Percentiles rank a stretch among this genome's conserved stretches.
Evolutionary conservation across 2,888 invertebrate species (phyloP).

Genomic region (Ichneumon xanthorius): DNA sequence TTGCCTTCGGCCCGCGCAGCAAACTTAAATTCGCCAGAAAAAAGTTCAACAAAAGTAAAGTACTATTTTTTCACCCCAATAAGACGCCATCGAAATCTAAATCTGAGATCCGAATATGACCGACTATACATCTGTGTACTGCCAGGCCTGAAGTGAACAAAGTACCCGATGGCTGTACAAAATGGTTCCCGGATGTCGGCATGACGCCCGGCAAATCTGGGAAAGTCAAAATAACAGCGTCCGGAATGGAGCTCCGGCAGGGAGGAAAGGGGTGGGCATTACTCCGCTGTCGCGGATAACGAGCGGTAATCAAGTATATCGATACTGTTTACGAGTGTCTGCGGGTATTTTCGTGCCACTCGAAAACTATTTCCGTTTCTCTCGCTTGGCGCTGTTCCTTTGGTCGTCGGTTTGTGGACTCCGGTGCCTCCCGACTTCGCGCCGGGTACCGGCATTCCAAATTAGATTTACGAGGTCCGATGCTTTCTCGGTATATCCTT

Average conservation of each 20-base stretch:
- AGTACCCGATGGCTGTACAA: neutral
- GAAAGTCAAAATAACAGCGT: conserved; percentile 61
- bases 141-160: neutral
- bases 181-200: conserved; percentile 38
- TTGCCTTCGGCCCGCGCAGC: too few relatives aligned
- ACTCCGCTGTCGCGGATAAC: conserved; percentile 62
- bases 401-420: conserved; percentile 50
- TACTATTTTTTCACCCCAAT: neutral
- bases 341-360: conserved; percentile 62
- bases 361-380: conserved; percentile 63
- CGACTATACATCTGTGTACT: neutral
- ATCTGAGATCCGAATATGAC: neutral
- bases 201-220: conserved; percentile 48
- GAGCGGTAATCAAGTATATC: conserved; percentile 69
- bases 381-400: conserved; percentile 40
- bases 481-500: conserved; percentile 56
- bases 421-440: conserved; percentile 54
- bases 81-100: neutral
- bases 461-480: conserved; percentile 71
- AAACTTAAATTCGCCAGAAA: too few relatives aligned
- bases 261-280: conserved; percentile 23
- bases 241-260: conserved; percentile 9
- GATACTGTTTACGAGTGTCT: conserved; percentile 67
- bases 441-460: conserved; percentile 66
- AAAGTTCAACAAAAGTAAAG: too few relatives aligned